Percentiles rank a stretch among this genome's conserved stretches.
Conservation (phyloP, 1,140 invertebrate species). For the Scaptomyza montana region DNA sequence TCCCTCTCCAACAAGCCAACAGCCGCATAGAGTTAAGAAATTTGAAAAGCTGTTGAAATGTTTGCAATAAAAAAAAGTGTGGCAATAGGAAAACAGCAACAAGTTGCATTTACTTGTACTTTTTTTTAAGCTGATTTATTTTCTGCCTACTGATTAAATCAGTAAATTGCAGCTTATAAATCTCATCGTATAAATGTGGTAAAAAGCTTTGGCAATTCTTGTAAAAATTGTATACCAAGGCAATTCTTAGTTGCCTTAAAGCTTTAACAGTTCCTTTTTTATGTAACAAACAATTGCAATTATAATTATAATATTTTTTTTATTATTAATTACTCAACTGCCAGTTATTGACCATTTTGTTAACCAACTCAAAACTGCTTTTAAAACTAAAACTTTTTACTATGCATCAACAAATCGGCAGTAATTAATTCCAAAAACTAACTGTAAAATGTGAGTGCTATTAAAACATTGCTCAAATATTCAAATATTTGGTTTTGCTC, state of each 20-base stretch:
- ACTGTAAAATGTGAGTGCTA: slow-evolving; percentile 16
- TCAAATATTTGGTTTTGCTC: slow-evolving; percentile 63
- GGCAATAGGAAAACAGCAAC: slow-evolving; percentile 41
- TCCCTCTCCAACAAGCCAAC: neutral
- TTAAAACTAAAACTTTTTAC: slow-evolving; percentile 22
- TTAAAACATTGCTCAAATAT: slow-evolving; percentile 43
- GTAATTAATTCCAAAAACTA: slow-evolving; percentile 21
- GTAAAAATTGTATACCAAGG: neutral
- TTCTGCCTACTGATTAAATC: slow-evolving; percentile 31
- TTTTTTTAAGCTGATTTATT: neutral
- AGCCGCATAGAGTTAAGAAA: slow-evolving; percentile 18
- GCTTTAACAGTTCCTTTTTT: no score
- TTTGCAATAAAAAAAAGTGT: slow-evolving; percentile 29
- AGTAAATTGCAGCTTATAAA: slow-evolving; percentile 27
- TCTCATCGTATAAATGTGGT: slow-evolving; percentile 32
- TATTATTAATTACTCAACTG: slow-evolving; percentile 6
- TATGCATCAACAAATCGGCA: slow-evolving; percentile 30
- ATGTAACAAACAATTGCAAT: no score
- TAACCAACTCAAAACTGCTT: neutral
- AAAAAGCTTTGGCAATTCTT: slow-evolving; percentile 14
- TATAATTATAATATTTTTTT: neutral
- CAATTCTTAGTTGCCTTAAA: no score
- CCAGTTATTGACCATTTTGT: neutral
- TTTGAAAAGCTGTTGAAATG: slow-evolving; percentile 32
- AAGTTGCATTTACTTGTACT: slow-evolving; percentile 20